A percentile compares a stretch with the other conserved stretches of the same genome.
phyloP scores from a whole-genome alignment of 2,888 invertebrate genomes.

The Polymixis lichenea region DNA sequence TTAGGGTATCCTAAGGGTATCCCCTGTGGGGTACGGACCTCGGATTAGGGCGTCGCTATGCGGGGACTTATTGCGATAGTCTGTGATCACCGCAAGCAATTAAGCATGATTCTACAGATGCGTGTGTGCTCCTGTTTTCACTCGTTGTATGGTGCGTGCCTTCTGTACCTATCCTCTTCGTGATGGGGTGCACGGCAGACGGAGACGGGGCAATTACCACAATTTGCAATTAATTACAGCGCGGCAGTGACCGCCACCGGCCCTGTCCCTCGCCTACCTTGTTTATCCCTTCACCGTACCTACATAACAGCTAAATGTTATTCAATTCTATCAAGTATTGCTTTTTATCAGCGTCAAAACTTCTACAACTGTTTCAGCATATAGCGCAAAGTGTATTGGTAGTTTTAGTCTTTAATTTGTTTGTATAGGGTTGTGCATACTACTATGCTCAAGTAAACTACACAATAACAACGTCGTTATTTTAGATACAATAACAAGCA shows the following conservation, averaged over 20 bases:
- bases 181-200: constrained; percentile 56
- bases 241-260: constrained; percentile 70
- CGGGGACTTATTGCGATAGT: too few relatives aligned
- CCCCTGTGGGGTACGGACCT: too few relatives aligned
- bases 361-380: neutral
- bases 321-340: constrained; percentile 64
- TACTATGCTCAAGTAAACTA: constrained; percentile 6
- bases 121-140: neutral
- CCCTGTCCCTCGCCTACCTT: constrained; percentile 62
- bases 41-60: too few relatives aligned
- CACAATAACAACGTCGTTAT: constrained; percentile 40
- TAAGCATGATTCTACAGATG: neutral
- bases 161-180: constrained; percentile 4
- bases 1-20: too few relatives aligned
- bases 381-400: neutral
- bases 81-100: neutral
- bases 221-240: constrained; percentile 83
- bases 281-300: constrained; percentile 65
- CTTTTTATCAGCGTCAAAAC: constrained; percentile 1
- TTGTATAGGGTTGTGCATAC: neutral
- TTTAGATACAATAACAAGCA: constrained; percentile 38
- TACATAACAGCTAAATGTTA: constrained; percentile 65
- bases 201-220: constrained; percentile 75
- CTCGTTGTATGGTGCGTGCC: neutral
- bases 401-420: neutral